These are phyloP conservation scores for Apodemia zela DNA, from an alignment of 2,888 invertebrate species.

Conservation along the genomic window DNA sequence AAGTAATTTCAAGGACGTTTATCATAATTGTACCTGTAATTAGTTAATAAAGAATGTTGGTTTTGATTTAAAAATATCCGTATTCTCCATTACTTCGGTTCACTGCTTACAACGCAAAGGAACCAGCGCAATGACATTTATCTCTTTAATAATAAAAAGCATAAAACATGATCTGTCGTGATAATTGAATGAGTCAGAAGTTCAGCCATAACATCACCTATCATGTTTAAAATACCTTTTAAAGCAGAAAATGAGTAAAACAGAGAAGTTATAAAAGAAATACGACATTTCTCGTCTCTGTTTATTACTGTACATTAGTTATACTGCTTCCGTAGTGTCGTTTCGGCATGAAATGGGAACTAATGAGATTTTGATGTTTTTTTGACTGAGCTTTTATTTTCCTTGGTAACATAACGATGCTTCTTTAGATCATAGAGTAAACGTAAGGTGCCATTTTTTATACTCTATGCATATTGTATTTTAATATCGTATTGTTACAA, in stretches of 20 bases:
- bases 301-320: constrained; percentile 80
- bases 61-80: too few relatives aligned
- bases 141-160: too few relatives aligned
- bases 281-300: constrained; percentile 74
- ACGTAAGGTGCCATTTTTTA: constrained; percentile 33
- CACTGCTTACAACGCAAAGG: too few relatives aligned
- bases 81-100: too few relatives aligned
- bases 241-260: constrained; percentile 71
- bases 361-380: constrained; percentile 81
- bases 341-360: constrained; percentile 78
- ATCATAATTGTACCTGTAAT: too few relatives aligned
- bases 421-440: constrained; percentile 48
- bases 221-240: constrained; percentile 54
- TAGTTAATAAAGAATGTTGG: too few relatives aligned
- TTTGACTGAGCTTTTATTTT: constrained; percentile 80
- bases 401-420: constrained; percentile 43
- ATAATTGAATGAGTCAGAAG: constrained; percentile 2
- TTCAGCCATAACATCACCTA: constrained; percentile 32
- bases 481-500: constrained; percentile 7
- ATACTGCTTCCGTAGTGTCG: constrained; percentile 79
- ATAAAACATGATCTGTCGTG: not conserved
- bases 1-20: too few relatives aligned
- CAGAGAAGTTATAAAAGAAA: constrained; percentile 76
- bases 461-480: constrained; percentile 18
- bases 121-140: too few relatives aligned